Percentiles rank a stretch among this genome's conserved stretches.
Conservation (phyloP, 1,140 invertebrate species). For the Globodera rostochiensis region DNA sequence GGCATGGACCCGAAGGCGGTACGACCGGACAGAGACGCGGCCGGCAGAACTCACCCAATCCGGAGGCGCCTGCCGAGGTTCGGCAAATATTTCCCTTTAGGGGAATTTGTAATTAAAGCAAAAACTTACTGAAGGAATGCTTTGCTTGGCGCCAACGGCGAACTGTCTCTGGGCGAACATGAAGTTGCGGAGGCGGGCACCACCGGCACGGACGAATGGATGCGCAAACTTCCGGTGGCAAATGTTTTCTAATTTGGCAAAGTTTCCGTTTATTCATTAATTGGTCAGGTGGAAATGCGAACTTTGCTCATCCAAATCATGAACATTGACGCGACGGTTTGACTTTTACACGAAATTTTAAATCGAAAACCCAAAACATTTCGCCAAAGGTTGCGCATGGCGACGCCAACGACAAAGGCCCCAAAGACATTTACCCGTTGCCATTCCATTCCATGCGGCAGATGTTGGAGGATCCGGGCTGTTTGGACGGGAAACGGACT, state of each 20-base stretch:
- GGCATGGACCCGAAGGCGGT: conserved; percentile 65
- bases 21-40: conserved; percentile 61
- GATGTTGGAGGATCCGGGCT: conserved; percentile 59
- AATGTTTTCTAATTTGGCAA: neutral
- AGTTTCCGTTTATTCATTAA: neutral
- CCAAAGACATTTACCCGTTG: conserved; percentile 55
- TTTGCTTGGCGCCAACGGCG: conserved; percentile 5
- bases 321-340: conserved; percentile 61
- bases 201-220: conserved; percentile 55
- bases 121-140: conserved; percentile 20
- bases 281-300: conserved; percentile 55
- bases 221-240: conserved; percentile 56
- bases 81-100: neutral
- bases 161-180: conserved; percentile 11
- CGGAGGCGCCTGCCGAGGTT: conserved; percentile 44
- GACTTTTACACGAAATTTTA: conserved; percentile 4
- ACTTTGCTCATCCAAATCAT: conserved; percentile 64
- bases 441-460: conserved; percentile 50
- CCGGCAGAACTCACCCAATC: conserved; percentile 62
- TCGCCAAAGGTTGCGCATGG: conserved; percentile 46
- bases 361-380: neutral
- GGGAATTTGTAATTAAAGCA: neutral
- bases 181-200: neutral
- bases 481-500: conserved; percentile 63
- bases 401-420: conserved; percentile 43